Evolutionary conservation across 2,797 vertebrate species (phyloP).

Genomic region (Okamejei kenojei): DNA sequence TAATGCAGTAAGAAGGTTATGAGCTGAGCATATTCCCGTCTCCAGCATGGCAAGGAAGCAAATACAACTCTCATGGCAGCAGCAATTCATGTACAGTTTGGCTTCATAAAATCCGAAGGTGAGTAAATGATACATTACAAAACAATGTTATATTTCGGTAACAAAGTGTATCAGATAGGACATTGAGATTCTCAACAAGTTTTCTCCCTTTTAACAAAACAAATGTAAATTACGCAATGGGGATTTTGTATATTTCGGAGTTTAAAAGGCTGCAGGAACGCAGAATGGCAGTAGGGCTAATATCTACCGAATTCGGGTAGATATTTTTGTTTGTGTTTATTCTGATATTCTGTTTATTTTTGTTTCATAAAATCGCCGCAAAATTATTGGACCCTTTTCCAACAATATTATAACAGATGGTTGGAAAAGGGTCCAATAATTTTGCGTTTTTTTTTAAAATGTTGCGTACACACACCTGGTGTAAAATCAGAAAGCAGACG

Average conservation of each 20-base stretch:
- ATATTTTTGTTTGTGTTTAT: no score
- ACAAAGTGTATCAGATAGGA: not conserved
- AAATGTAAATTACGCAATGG: no score
- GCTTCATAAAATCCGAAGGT: not conserved
- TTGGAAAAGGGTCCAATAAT: no score
- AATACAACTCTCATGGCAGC: not conserved
- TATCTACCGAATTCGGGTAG: no score
- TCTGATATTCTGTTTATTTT: not conserved
- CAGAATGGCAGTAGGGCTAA: no score
- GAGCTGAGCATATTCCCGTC: not conserved
- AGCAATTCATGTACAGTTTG: not conserved
- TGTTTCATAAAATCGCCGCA: not conserved
- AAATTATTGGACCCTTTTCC: not conserved
- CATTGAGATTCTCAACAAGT: not conserved
- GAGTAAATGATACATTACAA: not conserved
- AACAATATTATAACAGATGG: not conserved
- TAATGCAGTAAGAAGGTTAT: not conserved
- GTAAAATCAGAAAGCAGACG: not conserved
- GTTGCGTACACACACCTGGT: no score
- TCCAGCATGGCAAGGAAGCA: not conserved
- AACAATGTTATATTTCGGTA: not conserved
- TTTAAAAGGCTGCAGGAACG: no score
- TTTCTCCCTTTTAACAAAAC: not conserved
- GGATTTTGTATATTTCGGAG: no score
- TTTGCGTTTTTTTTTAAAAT: no score